Conservation (phyloP, 2,888 invertebrate genomes). For the Philopedon plagiatum region DNA sequence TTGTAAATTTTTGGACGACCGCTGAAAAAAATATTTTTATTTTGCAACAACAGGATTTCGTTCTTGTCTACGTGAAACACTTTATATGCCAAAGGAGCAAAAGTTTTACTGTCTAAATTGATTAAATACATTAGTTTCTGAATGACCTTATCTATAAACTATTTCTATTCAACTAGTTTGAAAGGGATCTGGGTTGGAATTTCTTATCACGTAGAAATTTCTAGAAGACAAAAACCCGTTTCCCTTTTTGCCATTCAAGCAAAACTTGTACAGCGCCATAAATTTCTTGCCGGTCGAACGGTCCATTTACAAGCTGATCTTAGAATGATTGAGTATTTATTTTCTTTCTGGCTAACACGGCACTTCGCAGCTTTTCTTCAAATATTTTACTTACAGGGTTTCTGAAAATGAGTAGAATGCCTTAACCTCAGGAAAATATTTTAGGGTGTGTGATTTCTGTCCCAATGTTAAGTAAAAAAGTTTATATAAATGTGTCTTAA, state of each 20-base stretch:
- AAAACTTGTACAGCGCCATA: neutral
- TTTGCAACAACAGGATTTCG: neutral
- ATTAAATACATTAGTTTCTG: conserved; percentile 5
- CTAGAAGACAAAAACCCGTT: conserved; percentile 28
- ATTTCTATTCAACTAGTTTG: conserved; percentile 6
- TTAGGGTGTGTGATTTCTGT: too few relatives aligned
- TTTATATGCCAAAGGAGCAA: neutral
- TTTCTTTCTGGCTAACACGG: neutral
- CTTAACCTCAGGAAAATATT: too few relatives aligned
- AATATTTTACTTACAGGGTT: neutral
- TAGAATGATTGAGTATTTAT: neutral
- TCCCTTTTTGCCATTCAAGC: conserved; percentile 17
- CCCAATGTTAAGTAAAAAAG: too few relatives aligned
- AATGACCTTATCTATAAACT: neutral
- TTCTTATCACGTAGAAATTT: neutral
- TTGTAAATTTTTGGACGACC: too few relatives aligned
- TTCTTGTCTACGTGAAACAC: neutral
- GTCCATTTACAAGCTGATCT: neutral
- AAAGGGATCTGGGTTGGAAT: neutral
- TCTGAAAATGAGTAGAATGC: too few relatives aligned
- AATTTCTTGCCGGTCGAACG: conserved; percentile 1
- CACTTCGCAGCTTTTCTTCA: neutral
- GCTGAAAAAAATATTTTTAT: too few relatives aligned
- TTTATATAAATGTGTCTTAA: too few relatives aligned
- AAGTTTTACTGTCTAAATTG: neutral